Evolutionary conservation across 2,113 vertebrate species (phyloP), one percentile per base, ranked within the genome.

Genomic region (Myotis brandtii): DNA sequence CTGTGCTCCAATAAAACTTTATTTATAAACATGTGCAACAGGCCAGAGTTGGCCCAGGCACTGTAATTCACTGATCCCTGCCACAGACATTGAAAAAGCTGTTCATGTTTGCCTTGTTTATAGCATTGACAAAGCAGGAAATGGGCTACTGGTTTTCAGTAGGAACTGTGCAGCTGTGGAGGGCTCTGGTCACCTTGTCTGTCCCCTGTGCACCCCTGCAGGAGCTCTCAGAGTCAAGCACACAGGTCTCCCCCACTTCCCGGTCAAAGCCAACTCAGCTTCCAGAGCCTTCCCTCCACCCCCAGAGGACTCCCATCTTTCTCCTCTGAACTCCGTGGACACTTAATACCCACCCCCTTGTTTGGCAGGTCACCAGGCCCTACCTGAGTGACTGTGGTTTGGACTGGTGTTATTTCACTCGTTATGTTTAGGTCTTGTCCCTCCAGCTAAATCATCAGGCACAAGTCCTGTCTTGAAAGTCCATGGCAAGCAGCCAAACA

Each of bases 81-180:
- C 37, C 37, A 0, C 2, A 6, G 21, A 11, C 2, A 23, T 0
- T 18, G 37, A n/a, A 56, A 32, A 23, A 32, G 11, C 66, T 34
- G 27, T 12, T 64, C 7, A 0, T 5, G 6, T 48, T 77, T n/a
- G 10, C 67, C 8, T 27, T 25, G 17, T 40, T 32, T 4, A 25
- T 4, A 1, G 8, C 27, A 9, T 0, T 10, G 77, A 20, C 5
- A 10, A 10, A n/a, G 70, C 67, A 43, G 70, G 52, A n/a, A 52
- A 3, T 20, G 10, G 27, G 17, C 62, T 8, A 0, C 0, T 1
- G 13, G 4, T n/a, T 12, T 1, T 11, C 0, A 6, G 30, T 1
- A 83, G 77, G 18, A 34, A 21, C 1, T 30, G 2, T 2, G 9
- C 25, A 0, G 66, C 72, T 16, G 11, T 5, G 2, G 18, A 2